Conservation (phyloP, 1,140 invertebrate genomes). For the Temnothorax curvispinosus region DNA sequence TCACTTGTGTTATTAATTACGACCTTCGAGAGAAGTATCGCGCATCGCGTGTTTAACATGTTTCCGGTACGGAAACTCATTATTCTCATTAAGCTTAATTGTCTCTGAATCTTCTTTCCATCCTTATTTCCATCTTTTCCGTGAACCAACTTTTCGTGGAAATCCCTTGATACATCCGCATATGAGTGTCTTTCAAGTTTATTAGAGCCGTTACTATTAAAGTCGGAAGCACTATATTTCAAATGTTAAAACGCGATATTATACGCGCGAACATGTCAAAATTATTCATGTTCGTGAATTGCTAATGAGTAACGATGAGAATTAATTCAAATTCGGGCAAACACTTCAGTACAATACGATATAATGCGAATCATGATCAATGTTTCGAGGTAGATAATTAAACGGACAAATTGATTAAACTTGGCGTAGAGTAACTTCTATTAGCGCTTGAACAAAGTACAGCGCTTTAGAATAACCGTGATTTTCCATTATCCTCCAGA, state of each 20-base stretch:
- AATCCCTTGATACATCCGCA: background rate
- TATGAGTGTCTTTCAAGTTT: background rate
- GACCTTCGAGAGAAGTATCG: background rate
- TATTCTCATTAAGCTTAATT: background rate
- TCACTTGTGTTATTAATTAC: background rate
- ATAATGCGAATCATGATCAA: background rate
- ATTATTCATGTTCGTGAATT: background rate
- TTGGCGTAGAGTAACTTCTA: background rate
- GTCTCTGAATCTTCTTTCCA: background rate
- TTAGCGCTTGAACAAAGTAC: background rate
- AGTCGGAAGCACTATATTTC: background rate
- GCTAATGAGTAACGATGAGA: background rate
- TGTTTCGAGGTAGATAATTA: background rate
- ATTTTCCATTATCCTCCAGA: background rate
- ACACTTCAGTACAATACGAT: background rate
- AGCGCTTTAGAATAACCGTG: background rate
- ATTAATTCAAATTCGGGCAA: background rate
- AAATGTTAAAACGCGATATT: background rate
- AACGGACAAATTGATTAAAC: background rate
- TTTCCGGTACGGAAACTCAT: background rate
- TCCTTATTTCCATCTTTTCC: no score
- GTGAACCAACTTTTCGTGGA: background rate
- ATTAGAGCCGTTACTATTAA: background rate
- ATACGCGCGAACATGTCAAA: background rate
- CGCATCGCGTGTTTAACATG: background rate